Evolutionary conservation across 2,797 vertebrate species (phyloP), one percentile per base, ranked within the genome.

Genomic region (Pangasius macronema): DNA sequence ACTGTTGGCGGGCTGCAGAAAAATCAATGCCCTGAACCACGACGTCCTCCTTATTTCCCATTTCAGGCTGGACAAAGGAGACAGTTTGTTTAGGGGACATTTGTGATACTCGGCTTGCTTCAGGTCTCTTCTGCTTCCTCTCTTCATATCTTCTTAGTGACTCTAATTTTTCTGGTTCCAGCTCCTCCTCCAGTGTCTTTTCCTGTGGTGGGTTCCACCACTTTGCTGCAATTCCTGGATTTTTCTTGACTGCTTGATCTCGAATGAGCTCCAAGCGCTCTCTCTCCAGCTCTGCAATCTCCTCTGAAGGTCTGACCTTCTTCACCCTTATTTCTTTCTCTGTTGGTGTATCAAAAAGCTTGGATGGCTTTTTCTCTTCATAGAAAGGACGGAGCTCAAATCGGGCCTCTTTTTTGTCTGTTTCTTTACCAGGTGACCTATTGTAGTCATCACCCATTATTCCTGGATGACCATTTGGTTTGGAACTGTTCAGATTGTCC

Each of bases 191-290:
- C 53, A 99, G 84, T 33, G 94, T 91, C 91, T 97, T 98, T 92
- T 99, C 97, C 46, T 97, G 97, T 9, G 98, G 97, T 80, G 98
- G 99, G 73, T 99, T 99, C 98, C 98, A 99, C 98, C 98, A 99
- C 86, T 98, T 98, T 11, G 96, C 93, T 0, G 98, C 97, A 53
- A 99, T 99, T 42, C 93, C 96, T 0, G 98, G 97, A 57, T 99
- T 99, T 87, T 99, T 99, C 95, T 97, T 99, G 77, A 99, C 97
- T 0, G 98, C 99, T 95, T 99, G 98, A 88, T 96, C 98, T 91
- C 93, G 96, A 90, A 99, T 99, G 79, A 99, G 96, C 83, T 99
- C 98, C 82, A 97, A 95, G 59, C 98, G 96, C 88, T 99, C 98
- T n/a, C 96, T 97, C 92, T 99, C 98, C 91, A 99, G 94, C 93